Evolutionary conservation across 2,797 vertebrate genomes (phyloP), one percentile per base, ranked within the genome.

Genomic region (Trachurus trachurus): DNA sequence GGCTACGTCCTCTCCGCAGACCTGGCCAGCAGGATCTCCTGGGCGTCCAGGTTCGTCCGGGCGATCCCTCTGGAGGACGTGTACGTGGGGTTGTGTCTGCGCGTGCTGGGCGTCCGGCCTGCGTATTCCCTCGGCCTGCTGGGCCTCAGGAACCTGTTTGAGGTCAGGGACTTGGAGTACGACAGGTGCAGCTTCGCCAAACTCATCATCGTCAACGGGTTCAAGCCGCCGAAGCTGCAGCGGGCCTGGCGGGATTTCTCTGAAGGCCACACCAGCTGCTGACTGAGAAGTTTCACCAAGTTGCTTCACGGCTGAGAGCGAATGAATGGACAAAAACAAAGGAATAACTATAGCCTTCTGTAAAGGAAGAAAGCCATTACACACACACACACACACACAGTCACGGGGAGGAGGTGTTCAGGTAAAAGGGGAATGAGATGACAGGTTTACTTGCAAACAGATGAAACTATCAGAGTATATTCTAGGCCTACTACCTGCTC

Each of bases 1-100:
- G 97, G 97, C 2, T 99, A 99, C 6, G 96, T 99, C 53, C 97
- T 99, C 90, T 99, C 98, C 26, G 87, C 94, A 45, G 97, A 99
- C 87, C 90, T 99, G 89, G 97, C 98, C 26, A 87, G 91, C 70
- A 96, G 95, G 90, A 97, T 99, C 78, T 96, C 96, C 81, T 94
- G 95, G 91, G 97, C 96, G 1, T 98, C 98, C 86, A 92, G 96
- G 91, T 96, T 95, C 67, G 96, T 98, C 66, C 94, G 87, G 71
- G 90, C 95, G 60, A 92, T 99, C 89, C 96, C 97, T 22, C 85
- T 99, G 84, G 98, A 99, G 91, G 98, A 99, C 2, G 97, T 98
- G 0, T 99, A 99, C 0, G 96, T 99, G 76, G 98, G 98, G 12
- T 92, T 99, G 91, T 99, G 98, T 78, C 95, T 99, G 22, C 94